phyloP scores from a whole-genome alignment of 2,113 vertebrate species.

The Machaerirhynchus nigripectus region DNA sequence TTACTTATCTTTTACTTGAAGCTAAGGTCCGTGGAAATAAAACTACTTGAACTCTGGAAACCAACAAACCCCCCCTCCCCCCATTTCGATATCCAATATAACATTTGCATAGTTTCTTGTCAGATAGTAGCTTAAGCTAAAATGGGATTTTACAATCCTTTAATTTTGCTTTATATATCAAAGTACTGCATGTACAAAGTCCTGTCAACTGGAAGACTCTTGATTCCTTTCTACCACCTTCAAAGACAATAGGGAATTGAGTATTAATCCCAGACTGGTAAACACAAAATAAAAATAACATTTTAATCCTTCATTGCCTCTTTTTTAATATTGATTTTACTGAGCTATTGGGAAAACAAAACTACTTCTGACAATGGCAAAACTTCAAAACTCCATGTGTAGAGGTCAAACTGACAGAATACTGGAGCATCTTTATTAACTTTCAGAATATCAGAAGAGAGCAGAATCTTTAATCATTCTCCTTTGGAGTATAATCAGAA shows the following conservation, averaged over 20 bases:
- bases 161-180: not conserved
- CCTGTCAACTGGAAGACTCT: not conserved
- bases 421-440: not conserved
- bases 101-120: not conserved
- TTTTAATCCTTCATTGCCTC: not conserved
- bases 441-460: not conserved
- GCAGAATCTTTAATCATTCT: not conserved
- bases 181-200: not conserved
- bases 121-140: not conserved
- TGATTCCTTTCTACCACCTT: not conserved
- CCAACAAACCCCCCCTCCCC: rapidly evolving
- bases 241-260: not conserved
- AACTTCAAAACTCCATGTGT: not conserved
- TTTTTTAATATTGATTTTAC: not conserved
- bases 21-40: not conserved
- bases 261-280: not conserved
- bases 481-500: not conserved
- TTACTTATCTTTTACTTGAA: not conserved
- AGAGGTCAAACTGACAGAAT: not conserved
- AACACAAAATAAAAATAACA: not conserved
- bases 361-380: not conserved
- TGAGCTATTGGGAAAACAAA: not conserved
- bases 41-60: not conserved
- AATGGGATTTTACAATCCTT: not conserved
- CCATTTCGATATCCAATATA: not conserved